phyloP scores from a whole-genome alignment of 2,113 vertebrate genomes.

The Anguilla rostrata region DNA sequence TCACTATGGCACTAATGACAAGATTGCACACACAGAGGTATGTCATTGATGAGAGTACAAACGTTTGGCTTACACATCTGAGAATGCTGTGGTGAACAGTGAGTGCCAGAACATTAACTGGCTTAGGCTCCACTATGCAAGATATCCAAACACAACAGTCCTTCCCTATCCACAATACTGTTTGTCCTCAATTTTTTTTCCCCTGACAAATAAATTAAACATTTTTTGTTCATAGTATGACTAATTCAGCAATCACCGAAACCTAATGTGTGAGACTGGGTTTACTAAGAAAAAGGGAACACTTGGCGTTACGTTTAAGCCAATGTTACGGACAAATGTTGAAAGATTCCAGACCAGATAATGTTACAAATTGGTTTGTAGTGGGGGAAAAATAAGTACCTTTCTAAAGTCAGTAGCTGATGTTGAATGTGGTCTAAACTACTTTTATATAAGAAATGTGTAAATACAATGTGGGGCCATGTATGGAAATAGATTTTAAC shows the following conservation, averaged over 20 bases:
- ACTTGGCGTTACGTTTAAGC: background rate
- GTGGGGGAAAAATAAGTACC: background rate
- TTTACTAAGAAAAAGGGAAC: background rate
- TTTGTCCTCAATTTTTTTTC: no score
- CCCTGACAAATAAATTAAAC: no score
- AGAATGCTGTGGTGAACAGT: no score
- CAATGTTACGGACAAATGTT: background rate
- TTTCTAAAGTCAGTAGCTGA: background rate
- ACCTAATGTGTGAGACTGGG: no score
- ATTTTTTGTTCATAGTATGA: no score
- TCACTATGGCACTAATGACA: background rate
- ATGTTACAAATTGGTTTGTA: background rate
- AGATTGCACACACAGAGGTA: background rate
- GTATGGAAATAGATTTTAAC: background rate
- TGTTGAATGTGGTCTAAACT: background rate
- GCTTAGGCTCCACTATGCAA: no score
- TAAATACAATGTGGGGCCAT: background rate
- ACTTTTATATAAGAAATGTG: background rate
- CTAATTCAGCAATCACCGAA: no score
- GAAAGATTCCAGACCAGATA: background rate
- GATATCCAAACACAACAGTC: no score
- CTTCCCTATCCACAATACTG: no score
- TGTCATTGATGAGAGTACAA: background rate
- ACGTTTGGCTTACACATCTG: no score
- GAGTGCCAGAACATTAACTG: no score